Evolutionary conservation across 1,140 invertebrate genomes (phyloP).

Genomic region (Bombus superbus): DNA sequence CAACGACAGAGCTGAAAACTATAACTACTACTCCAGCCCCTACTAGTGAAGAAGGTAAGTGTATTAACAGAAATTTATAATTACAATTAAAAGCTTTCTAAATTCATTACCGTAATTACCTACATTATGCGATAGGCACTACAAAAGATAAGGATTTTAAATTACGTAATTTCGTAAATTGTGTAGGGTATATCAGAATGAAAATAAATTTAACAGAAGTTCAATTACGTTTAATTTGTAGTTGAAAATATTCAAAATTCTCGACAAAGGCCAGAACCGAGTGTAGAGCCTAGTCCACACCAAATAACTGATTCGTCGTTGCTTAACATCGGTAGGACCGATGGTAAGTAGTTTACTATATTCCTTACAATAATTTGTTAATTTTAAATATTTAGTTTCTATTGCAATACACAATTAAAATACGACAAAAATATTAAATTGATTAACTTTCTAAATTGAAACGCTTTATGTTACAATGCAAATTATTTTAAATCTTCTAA

Average conservation of each 20-base stretch:
- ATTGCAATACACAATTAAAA: neutral
- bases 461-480: neutral
- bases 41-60: slow-evolving; percentile 56
- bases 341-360: slow-evolving; percentile 47
- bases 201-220: neutral
- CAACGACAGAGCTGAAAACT: slow-evolving; percentile 61
- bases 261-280: slow-evolving; percentile 60
- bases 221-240: slow-evolving; percentile 47
- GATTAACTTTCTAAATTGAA: neutral
- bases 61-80: neutral
- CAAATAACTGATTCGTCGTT: slow-evolving; percentile 62
- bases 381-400: neutral
- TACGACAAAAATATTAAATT: neutral
- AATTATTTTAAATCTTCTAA: neutral
- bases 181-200: neutral
- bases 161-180: neutral
- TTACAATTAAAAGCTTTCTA: too few species aligned
- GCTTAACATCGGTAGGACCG: slow-evolving; percentile 53
- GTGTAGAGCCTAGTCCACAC: slow-evolving; percentile 51
- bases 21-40: slow-evolving; percentile 54
- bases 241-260: slow-evolving; percentile 67
- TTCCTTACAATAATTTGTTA: too few species aligned
- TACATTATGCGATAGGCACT: neutral
- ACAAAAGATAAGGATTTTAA: neutral
- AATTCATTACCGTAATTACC: neutral